Percentiles rank a stretch among this genome's conserved stretches.
phyloP scores from a whole-genome alignment of 2,888 invertebrate genomes.

The Brachyopa scutellaris region DNA sequence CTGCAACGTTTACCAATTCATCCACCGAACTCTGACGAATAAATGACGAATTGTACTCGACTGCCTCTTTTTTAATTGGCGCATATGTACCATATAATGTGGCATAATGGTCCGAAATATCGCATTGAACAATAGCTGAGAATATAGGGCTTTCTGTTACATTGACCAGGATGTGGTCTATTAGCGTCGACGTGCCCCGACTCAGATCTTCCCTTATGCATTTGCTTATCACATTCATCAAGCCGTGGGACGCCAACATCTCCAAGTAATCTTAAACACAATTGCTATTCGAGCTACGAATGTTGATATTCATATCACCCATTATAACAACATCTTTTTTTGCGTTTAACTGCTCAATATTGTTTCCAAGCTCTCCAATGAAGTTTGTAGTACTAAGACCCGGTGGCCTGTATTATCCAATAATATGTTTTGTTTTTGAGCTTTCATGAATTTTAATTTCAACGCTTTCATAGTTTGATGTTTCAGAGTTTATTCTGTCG shows the following conservation, averaged over 20 bases:
- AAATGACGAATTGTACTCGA: background rate
- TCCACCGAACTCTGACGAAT: background rate
- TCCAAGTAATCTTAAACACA: background rate
- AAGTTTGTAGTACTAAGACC: background rate
- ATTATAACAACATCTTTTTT: background rate
- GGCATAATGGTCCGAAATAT: background rate
- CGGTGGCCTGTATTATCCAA: conserved; percentile 16
- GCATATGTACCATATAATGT: background rate
- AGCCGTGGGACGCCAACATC: background rate
- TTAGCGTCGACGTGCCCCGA: background rate
- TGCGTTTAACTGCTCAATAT: background rate
- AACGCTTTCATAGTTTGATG: background rate
- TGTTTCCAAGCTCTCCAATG: background rate
- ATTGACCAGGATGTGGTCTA: background rate
- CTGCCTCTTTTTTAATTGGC: background rate
- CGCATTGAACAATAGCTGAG: background rate
- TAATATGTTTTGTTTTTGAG: background rate
- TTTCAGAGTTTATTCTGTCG: background rate
- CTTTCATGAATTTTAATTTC: background rate
- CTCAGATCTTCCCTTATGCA: background rate
- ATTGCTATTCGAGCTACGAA: background rate
- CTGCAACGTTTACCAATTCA: background rate
- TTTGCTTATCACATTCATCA: conserved; percentile 1
- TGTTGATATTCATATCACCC: background rate
- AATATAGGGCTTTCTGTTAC: background rate